Base-by-base conservation (phyloP, 2,113 vertebrate genomes). In the Smithornis capensis region DNA sequence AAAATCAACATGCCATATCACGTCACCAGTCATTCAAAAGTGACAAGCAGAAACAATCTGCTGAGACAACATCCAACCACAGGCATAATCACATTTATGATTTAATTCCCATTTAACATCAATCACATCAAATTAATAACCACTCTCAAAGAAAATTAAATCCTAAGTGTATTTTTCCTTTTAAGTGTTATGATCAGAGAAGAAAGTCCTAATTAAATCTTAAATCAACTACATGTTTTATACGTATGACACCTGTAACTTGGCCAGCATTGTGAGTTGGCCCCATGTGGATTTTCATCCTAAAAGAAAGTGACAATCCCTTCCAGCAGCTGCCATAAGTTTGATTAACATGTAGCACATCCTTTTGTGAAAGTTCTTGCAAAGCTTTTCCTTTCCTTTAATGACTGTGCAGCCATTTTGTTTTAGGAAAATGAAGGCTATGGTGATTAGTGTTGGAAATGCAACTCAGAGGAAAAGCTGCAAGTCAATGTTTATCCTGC, bases 41-140 rank as follows among this genome's bases (percentile, higher is more conserved):
- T 97, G 97, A 98, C 96, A 97, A 87, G 96, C 93, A 91, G 96
- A 97, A 97, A 96, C 96, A 97, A 97, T 92, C 97, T 94, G 91
- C 96, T 92, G 83, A 67, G 94, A 86, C 92, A 89, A 92, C 92
- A 93, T 96, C 94, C 96, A 83, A 56, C 38, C 25, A 71, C 85
- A 90, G 86, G 40, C 94, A 25, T 53, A 89, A 88, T 95, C 93
- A 90, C 96, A 80, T 97, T 98, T 98, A 98, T 98, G 97, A 98
- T 97, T 97, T 97, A 98, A 98, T 97, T 97, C 95, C 95, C 97
- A 92, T 97, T 96, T 97, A 97, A 96, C 97, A 97, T 97, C 97
- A 97, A 93, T 98, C 97, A 96, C 89, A 96, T 93, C 89, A 92
- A 97, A 98, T 98, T 98, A 98, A 98, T 98, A 98, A 98, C 96